Base-by-base conservation (phyloP, 2,888 invertebrate species). In the Andrena camellia region DNA sequence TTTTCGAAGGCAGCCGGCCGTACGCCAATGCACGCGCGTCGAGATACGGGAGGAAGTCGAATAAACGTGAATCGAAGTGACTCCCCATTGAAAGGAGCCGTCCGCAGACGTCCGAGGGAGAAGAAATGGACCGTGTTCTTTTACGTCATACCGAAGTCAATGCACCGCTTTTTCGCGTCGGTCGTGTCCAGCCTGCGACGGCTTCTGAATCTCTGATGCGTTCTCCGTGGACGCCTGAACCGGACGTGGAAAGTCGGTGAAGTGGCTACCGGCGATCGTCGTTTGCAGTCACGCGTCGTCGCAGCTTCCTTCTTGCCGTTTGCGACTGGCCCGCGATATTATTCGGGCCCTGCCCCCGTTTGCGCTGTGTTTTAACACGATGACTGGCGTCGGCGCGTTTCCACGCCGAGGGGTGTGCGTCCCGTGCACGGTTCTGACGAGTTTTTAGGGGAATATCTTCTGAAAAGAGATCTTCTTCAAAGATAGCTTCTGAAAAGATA, bases 11-110 rank as follows among this genome's bases (percentile, higher is more conserved):
- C 10, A 10, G 26, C 23, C 7, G 35, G 42, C 42, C 8, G 31
- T 77, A 87, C 85, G 87, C 72, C 82, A 79, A 66, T 87, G 85
- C 42, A 2, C 42, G 71, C 8, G 72, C 50, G 29, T 52, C 48
- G 68, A 35, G 73, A 48, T 17, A 68, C 73, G 80, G 57, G 82
- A 88, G 87, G 87, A 88, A 88, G 84, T 84, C 80, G 82, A 59
- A 80, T 77, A 86, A 85, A 86, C 75, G 87, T 88, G 90, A 90
- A 90, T 90, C 89, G 86, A 86, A 84, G 87, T 75, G 83, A 79
- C 80, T 83, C 74, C 23, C 86, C 88, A 90, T 90, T 89, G 89
- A 89, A 86, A 88, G 77, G 79, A 64, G 76, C 69, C 60, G 42
- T 42, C 69, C 31, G 69, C 69, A 73, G 81, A 74, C 77, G 77